A percentile compares a stretch with the other conserved stretches of the same genome.
Evolutionary conservation across 2,888 invertebrate genomes (phyloP).

Genomic region (Amblyjoppa fuscipennis): DNA sequence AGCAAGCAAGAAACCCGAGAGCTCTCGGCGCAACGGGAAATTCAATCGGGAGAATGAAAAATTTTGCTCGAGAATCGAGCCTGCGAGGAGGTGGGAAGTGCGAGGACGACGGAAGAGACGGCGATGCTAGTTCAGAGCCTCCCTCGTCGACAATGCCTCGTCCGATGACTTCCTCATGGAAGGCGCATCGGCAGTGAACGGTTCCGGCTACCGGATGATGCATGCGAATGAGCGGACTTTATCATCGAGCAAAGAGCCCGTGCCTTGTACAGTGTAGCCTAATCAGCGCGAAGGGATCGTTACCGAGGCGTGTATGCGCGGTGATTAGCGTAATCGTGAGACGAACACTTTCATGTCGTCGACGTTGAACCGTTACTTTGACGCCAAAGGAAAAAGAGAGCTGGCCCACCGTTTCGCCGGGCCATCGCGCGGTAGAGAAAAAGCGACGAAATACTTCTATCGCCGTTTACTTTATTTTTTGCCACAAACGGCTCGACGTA

Average conservation of each 20-base stretch:
- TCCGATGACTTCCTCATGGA: slow-evolving; percentile 58
- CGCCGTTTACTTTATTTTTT: neutral
- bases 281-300: slow-evolving; percentile 13
- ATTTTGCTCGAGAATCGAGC: neutral
- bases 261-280: slow-evolving; percentile 16
- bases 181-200: slow-evolving; percentile 23
- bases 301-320: neutral
- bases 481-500: too few relatives aligned
- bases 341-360: neutral
- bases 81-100: slow-evolving; percentile 11
- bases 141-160: slow-evolving; percentile 57
- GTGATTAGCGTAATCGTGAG: slow-evolving; percentile 3
- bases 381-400: neutral
- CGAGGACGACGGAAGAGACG: neutral
- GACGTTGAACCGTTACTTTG: neutral
- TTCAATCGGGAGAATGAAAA: slow-evolving; percentile 44
- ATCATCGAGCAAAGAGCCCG: slow-evolving; percentile 44
- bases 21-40: slow-evolving; percentile 44
- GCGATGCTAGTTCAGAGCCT: slow-evolving; percentile 10
- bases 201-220: slow-evolving; percentile 62
- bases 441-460: neutral
- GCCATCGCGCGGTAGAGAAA: neutral
- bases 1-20: slow-evolving; percentile 15
- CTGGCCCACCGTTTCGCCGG: neutral
- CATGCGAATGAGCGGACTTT: slow-evolving; percentile 49